phyloP scores from a whole-genome alignment of 2,888 invertebrate species.

The Ophion slaviceki region DNA sequence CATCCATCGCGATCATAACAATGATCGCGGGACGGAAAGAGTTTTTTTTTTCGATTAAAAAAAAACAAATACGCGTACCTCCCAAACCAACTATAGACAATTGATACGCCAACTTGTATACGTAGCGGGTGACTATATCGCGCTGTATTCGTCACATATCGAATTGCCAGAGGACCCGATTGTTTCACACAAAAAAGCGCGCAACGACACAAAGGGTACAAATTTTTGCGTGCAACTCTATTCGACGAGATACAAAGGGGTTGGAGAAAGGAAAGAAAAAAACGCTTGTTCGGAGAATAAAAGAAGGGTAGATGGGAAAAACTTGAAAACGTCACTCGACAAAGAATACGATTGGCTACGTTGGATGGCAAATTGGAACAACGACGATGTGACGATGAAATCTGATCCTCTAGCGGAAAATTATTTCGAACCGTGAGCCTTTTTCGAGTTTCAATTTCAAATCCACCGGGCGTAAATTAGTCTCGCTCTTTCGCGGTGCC shows the following conservation, averaged over 20 bases:
- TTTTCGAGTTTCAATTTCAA: no score
- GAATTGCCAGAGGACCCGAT: conserved; percentile 48
- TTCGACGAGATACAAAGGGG: conserved; percentile 25
- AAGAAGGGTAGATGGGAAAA: conserved; percentile 7
- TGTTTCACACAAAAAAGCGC: conserved; percentile 36
- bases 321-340: conserved; percentile 21
- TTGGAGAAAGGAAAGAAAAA: not conserved
- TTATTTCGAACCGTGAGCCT: no score
- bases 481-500: no score
- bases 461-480: no score
- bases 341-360: not conserved
- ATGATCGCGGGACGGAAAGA: conserved; percentile 49
- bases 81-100: conserved; percentile 33
- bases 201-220: conserved; percentile 26
- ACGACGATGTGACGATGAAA: no score
- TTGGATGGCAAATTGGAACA: not conserved
- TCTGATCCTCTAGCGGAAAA: no score
- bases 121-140: conserved; percentile 27
- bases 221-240: conserved; percentile 14
- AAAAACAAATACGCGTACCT: conserved; percentile 53
- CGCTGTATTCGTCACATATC: conserved; percentile 40
- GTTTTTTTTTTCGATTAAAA: conserved; percentile 50
- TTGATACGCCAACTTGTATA: conserved; percentile 45
- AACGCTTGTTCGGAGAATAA: not conserved
- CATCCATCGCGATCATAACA: conserved; percentile 56